Evolutionary conservation across 35 echinoderm and acorn worm species (phyloP).

Genomic region (Patiria miniata): DNA sequence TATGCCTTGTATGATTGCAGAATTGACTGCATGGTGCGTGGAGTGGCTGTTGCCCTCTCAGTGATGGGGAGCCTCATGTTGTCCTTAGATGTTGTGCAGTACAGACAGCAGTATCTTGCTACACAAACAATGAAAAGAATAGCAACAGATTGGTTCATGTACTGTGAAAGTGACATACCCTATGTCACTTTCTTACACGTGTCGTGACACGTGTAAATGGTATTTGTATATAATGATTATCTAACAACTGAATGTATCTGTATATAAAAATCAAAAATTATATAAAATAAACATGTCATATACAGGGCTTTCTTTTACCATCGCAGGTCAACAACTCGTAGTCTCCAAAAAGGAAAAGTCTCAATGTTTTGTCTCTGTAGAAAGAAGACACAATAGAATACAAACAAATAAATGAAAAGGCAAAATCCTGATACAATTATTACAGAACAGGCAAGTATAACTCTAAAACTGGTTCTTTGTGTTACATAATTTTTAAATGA

Average conservation of each 20-base stretch:
- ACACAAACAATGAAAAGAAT: neutral
- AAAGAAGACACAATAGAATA: neutral
- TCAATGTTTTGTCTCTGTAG: constrained; percentile 32
- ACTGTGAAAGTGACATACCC: no score
- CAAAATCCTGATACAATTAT: no score
- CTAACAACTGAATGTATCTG: no score
- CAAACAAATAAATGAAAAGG: no score
- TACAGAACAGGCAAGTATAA: no score
- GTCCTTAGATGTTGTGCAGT: neutral
- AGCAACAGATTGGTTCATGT: neutral
- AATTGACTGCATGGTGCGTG: neutral
- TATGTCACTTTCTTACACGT: no score
- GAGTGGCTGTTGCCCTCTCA: neutral
- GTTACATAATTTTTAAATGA: no score
- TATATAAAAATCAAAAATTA: no score
- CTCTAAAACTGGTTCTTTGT: no score
- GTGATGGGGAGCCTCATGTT: neutral
- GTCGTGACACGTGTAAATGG: no score
- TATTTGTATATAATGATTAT: no score
- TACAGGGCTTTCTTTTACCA: constrained; percentile 22
- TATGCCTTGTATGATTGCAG: neutral
- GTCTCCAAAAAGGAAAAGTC: constrained; percentile 27
- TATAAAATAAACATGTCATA: no score
- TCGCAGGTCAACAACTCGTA: constrained; percentile 41
- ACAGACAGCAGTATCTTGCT: constrained; percentile 17